These are phyloP conservation scores for Sturnira hondurensis DNA, from an alignment of 2,113 vertebrate genomes.

Conservation along the genomic window DNA sequence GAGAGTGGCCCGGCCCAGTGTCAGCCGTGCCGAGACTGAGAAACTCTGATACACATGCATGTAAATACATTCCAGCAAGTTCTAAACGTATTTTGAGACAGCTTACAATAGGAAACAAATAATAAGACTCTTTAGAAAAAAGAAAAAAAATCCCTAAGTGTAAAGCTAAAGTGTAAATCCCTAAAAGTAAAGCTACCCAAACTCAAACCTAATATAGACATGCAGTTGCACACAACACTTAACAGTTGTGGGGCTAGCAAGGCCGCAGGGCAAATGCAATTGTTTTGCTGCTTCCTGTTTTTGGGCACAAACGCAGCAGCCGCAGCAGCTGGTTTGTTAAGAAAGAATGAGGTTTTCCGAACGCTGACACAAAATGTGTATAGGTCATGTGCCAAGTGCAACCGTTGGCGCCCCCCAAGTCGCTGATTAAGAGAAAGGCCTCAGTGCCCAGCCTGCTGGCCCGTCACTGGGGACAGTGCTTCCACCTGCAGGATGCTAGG, in stretches of 20 bases:
- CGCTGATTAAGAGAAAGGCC: neutral
- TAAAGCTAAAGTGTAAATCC: no score
- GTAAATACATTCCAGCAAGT: neutral
- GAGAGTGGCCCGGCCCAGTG: accelerated
- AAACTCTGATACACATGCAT: neutral
- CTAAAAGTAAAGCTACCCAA: neutral
- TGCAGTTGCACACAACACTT: no score
- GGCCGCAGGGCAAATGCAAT: neutral
- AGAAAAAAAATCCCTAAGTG: neutral
- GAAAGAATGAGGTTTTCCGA: neutral
- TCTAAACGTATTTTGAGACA: neutral
- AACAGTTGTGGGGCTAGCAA: neutral
- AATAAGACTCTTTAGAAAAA: neutral
- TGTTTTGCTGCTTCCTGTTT: neutral
- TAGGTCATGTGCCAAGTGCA: accelerated
- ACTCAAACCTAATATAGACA: neutral
- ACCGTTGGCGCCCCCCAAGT: neutral
- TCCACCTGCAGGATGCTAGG: no score
- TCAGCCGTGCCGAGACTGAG: neutral
- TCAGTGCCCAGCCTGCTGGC: no score
- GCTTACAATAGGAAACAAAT: neutral
- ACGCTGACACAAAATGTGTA: accelerated
- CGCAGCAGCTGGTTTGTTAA: neutral
- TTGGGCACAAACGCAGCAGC: neutral
- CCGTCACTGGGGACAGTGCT: neutral